A percentile compares a stretch with the other conserved stretches of the same genome.
phyloP scores from a whole-genome alignment of 2,113 vertebrate species.

The Lonchura striata region DNA sequence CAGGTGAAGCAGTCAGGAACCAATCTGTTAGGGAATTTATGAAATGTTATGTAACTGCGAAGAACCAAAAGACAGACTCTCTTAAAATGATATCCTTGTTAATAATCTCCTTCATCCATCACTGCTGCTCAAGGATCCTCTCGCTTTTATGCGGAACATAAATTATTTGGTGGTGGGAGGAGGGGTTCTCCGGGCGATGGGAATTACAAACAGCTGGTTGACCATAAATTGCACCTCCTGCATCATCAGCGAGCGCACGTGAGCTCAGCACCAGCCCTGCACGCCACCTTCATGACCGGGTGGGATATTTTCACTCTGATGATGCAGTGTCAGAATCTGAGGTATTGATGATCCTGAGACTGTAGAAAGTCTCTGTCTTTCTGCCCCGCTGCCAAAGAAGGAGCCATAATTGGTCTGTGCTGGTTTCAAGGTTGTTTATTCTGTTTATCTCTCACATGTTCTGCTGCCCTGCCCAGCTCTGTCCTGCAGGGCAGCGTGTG shows the following conservation, averaged over 20 bases:
- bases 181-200: neutral
- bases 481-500: too few species aligned
- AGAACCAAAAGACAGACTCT: constrained; percentile 35
- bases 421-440: too few species aligned
- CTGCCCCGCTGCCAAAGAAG: too few species aligned
- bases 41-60: neutral
- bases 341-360: too few species aligned
- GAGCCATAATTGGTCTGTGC: too few species aligned
- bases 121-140: constrained; percentile 49
- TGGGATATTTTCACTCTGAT: neutral
- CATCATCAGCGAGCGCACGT: accelerated
- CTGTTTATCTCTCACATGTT: too few species aligned
- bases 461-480: too few species aligned
- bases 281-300: accelerated
- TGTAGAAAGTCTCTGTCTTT: too few species aligned
- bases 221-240: constrained; percentile 16
- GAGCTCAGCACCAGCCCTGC: neutral
- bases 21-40: constrained; percentile 3
- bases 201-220: constrained; percentile 47
- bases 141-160: neutral
- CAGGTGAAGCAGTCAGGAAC: neutral
- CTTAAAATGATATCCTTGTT: constrained; percentile 45
- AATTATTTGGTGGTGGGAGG: neutral
- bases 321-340: too few species aligned
- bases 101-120: constrained; percentile 63